These are phyloP conservation scores for Rotaria magnacalcarata DNA, from an alignment of 2,888 invertebrate genomes.

Conservation along the genomic window DNA sequence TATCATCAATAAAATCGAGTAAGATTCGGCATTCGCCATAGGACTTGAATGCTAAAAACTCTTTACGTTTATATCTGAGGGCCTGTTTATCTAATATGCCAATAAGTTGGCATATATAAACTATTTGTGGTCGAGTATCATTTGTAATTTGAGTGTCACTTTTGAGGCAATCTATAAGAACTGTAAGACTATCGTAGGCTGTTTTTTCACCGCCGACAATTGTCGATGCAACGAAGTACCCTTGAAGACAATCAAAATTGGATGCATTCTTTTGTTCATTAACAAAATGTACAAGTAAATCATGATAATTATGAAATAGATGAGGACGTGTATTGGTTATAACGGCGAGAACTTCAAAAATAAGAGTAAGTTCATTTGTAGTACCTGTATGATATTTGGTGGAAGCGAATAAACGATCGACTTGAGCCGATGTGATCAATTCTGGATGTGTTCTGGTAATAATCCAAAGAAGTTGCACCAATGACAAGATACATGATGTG, in stretches of 20 bases:
- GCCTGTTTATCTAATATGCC: not conserved
- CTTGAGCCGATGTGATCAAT: not conserved
- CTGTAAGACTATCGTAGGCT: not conserved
- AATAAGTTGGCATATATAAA: not conserved
- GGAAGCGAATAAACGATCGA: not conserved
- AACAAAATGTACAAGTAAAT: not conserved
- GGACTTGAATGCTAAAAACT: not conserved
- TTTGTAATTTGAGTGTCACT: not conserved
- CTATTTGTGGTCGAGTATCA: not conserved
- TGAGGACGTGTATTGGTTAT: not conserved
- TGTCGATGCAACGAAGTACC: not conserved
- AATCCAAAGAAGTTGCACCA: not conserved
- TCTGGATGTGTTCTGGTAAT: not conserved
- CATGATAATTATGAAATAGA: not conserved
- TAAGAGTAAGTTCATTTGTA: not conserved
- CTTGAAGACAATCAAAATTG: not conserved
- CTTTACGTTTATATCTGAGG: not conserved
- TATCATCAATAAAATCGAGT: not conserved
- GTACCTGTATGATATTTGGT: not conserved
- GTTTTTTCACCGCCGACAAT: not conserved
- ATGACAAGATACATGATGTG: not conserved
- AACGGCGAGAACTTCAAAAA: not conserved
- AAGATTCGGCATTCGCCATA: not conserved
- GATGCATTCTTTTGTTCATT: not conserved
- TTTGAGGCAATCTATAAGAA: not conserved